Conservation (phyloP, 2,797 vertebrate species). For the Potorous gilbertii region DNA sequence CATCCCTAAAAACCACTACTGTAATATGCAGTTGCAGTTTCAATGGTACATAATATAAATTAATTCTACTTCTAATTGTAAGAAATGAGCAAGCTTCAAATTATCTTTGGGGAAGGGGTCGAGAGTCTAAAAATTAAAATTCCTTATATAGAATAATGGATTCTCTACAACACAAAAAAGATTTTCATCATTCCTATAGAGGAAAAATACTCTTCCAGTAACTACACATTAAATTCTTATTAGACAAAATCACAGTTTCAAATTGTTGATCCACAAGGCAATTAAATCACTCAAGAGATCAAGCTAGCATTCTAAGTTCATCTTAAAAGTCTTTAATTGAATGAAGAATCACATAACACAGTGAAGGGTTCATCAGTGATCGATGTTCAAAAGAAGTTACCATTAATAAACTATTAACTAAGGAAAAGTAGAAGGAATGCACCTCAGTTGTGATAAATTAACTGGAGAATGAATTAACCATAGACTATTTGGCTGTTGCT, state of each 20-base stretch:
- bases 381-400: conserved; percentile 53
- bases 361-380: conserved; percentile 66
- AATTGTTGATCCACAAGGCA: not conserved
- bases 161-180: not conserved
- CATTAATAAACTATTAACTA: conserved; percentile 79
- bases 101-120: not conserved
- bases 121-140: not conserved
- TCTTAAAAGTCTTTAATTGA: not conserved
- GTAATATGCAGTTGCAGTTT: not conserved
- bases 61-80: not conserved
- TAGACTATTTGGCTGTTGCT: conserved; percentile 71
- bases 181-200: not conserved
- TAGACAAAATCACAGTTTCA: not conserved
- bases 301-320: not conserved
- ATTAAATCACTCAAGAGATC: not conserved
- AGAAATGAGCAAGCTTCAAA: not conserved
- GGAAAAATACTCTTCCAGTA: not conserved
- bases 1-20: not conserved
- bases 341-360: conserved; percentile 58
- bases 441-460: conserved; percentile 27
- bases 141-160: not conserved
- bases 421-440: conserved; percentile 67
- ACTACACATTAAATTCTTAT: not conserved
- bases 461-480: conserved; percentile 78
- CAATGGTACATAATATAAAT: not conserved